phyloP scores from a whole-genome alignment of 2,797 vertebrate genomes.

The Chaetodon trifasciatus region DNA sequence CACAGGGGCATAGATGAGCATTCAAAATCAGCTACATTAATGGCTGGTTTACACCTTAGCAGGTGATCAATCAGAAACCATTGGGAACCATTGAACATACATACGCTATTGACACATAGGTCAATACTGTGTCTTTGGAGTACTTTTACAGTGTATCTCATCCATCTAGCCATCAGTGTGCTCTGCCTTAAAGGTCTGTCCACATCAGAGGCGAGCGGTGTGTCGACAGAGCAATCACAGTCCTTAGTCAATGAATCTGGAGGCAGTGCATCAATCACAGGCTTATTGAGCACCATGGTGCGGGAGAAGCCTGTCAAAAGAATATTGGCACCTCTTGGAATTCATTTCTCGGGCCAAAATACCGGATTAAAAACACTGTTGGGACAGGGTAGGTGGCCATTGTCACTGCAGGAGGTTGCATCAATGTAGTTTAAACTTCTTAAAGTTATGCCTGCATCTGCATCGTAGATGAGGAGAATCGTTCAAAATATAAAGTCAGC shows the following conservation, averaged over 20 bases:
- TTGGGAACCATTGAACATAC: constrained; percentile 38
- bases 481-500: background rate
- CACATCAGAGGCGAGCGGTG: constrained; percentile 20
- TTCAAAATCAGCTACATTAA: constrained; percentile 23
- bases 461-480: background rate
- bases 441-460: background rate
- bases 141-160: constrained; percentile 51
- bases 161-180: constrained; percentile 50
- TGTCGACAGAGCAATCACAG: constrained; percentile 51
- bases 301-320: constrained; percentile 57
- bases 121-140: constrained; percentile 59
- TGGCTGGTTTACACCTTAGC: background rate
- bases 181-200: constrained; percentile 46
- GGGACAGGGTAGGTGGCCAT: background rate
- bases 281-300: constrained; percentile 61
- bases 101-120: constrained; percentile 32
- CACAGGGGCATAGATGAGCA: background rate
- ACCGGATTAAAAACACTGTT: constrained; percentile 36
- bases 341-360: constrained; percentile 47
- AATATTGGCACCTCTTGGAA: constrained; percentile 55
- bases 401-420: background rate
- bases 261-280: constrained; percentile 71
- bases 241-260: constrained; percentile 61
- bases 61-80: constrained; percentile 52
- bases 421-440: background rate